These are phyloP conservation scores for Notothenia coriiceps DNA, from an alignment of 2,113 vertebrate genomes.

Conservation along the genomic window DNA sequence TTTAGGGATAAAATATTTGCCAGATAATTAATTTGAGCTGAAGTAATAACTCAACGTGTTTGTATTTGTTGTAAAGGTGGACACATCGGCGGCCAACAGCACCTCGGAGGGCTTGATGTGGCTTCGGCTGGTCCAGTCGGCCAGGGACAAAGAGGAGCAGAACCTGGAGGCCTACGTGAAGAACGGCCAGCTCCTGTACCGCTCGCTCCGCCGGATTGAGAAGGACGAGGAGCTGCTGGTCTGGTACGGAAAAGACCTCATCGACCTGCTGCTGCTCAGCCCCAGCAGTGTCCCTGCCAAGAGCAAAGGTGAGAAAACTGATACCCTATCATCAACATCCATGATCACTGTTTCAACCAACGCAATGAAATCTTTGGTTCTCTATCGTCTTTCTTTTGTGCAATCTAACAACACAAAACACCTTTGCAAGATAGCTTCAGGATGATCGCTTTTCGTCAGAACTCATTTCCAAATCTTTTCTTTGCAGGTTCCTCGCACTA, in stretches of 20 bases:
- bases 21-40: neutral
- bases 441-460: neutral
- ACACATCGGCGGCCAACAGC: slow-evolving; percentile 94
- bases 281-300: slow-evolving; percentile 85
- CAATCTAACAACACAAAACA: no score
- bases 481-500: slow-evolving; percentile 87
- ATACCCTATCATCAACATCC: neutral
- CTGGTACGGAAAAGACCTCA: slow-evolving; percentile 97
- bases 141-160: slow-evolving; percentile 94
- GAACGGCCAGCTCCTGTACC: slow-evolving; percentile 96
- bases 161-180: slow-evolving; percentile 99
- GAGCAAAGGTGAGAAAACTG: slow-evolving; percentile 86
- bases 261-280: slow-evolving; percentile 91
- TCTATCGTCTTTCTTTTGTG: no score
- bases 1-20: neutral
- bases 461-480: slow-evolving; percentile 15
- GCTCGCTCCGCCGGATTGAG: slow-evolving; percentile 94
- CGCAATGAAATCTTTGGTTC: no score
- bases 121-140: slow-evolving; percentile 95
- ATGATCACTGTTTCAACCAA: no score
- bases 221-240: slow-evolving; percentile 98
- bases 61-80: slow-evolving; percentile 85
- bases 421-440: neutral
- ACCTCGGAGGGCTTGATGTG: slow-evolving; percentile 97
- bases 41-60: neutral